These are phyloP conservation scores for Cantharis flavilabris DNA, from an alignment of 2,888 invertebrate genomes.

Conservation along the genomic window DNA sequence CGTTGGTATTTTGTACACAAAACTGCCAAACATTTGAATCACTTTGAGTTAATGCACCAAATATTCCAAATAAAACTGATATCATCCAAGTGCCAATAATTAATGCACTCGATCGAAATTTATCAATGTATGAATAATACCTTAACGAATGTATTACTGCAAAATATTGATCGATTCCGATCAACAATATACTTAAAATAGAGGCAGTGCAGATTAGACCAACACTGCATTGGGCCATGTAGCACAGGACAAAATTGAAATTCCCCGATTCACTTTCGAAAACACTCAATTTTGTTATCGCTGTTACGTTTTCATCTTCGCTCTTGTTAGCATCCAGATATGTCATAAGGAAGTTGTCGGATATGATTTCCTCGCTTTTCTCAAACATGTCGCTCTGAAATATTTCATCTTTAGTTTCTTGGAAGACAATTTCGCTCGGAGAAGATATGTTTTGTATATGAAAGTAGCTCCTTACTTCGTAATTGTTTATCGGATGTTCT, in stretches of 20 bases:
- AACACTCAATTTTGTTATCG: not conserved
- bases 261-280: not conserved
- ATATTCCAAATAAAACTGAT: slow-evolving; percentile 53
- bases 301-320: slow-evolving; percentile 1
- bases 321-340: slow-evolving; percentile 2
- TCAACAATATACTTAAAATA: slow-evolving; percentile 65
- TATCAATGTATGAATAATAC: slow-evolving; percentile 64
- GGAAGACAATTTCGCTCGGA: slow-evolving; percentile 5
- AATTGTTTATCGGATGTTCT: not conserved
- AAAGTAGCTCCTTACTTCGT: not conserved
- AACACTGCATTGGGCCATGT: slow-evolving; percentile 66
- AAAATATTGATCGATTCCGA: slow-evolving; percentile 68
- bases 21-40: slow-evolving; percentile 57
- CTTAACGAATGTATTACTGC: slow-evolving; percentile 69
- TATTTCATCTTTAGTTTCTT: slow-evolving; percentile 6
- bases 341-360: slow-evolving; percentile 1
- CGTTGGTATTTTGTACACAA: slow-evolving; percentile 38
- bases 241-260: slow-evolving; percentile 39
- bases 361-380: slow-evolving; percentile 5
- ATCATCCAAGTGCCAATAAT: slow-evolving; percentile 59
- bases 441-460: not conserved
- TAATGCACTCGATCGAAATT: slow-evolving; percentile 56
- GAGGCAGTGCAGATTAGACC: slow-evolving; percentile 63
- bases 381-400: not conserved
- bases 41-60: slow-evolving; percentile 57